phyloP scores from a whole-genome alignment of 92 coral and sea anemone genomes.

The Isaurus tuberculatus region DNA sequence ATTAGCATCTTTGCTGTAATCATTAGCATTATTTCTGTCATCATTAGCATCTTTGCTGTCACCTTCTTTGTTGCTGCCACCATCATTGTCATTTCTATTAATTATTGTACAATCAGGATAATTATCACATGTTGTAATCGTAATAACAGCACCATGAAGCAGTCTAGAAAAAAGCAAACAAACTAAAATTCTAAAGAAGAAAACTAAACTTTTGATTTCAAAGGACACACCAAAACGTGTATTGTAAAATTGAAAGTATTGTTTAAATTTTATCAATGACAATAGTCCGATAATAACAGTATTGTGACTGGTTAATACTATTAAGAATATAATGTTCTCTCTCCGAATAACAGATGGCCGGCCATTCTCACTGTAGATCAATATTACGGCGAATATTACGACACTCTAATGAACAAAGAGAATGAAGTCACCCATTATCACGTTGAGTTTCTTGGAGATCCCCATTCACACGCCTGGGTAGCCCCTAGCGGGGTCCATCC shows the following conservation, averaged over 20 bases:
- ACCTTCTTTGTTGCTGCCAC: not conserved
- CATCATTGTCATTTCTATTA: not conserved
- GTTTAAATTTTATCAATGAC: no score
- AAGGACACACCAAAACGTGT: no score
- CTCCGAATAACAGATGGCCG: slow-evolving; percentile 76
- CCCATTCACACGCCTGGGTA: slow-evolving; percentile 91
- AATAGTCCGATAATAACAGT: no score
- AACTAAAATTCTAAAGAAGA: no score
- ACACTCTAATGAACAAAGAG: slow-evolving; percentile 86
- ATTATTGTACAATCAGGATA: no score
- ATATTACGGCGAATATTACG: slow-evolving; percentile 87
- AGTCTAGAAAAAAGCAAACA: no score
- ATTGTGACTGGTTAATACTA: not conserved
- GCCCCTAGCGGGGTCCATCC: slow-evolving; percentile 77
- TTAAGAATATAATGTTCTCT: not conserved
- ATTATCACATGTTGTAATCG: no score
- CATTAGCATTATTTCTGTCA: not conserved
- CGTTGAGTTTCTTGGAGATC: slow-evolving; percentile 91
- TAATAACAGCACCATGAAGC: no score
- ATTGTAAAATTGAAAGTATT: no score
- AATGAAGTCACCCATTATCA: slow-evolving; percentile 90
- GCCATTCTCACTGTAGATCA: slow-evolving; percentile 93
- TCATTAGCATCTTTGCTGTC: not conserved
- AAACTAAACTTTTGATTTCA: no score
- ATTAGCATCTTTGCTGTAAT: not conserved